Conservation (phyloP, 2,888 invertebrate genomes). For the Kuschelorhynchus macadamiae region DNA sequence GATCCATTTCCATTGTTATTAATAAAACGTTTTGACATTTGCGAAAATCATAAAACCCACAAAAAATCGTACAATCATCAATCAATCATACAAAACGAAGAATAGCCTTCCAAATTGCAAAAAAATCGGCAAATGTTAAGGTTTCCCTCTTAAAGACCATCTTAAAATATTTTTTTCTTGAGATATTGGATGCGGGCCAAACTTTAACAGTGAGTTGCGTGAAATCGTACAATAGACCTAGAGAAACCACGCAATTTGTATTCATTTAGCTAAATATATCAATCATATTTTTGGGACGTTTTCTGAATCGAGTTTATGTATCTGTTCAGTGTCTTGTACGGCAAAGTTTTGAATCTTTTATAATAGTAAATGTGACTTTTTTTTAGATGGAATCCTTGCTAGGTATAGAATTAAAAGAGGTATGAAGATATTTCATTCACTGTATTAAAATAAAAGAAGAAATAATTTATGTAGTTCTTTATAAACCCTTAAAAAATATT, state of each 20-base stretch:
- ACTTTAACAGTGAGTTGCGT: slow-evolving; percentile 33
- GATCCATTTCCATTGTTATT: no score
- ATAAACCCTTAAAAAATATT: no score
- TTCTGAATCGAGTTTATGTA: background rate
- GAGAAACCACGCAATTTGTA: slow-evolving; percentile 12
- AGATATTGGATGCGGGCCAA: slow-evolving; percentile 30
- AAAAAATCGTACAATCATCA: background rate
- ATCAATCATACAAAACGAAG: background rate
- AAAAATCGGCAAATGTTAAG: slow-evolving; percentile 17
- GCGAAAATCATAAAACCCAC: no score
- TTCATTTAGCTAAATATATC: slow-evolving; percentile 16
- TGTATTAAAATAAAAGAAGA: no score
- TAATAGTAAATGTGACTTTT: background rate
- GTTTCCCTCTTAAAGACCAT: slow-evolving; percentile 11
- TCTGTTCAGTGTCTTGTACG: background rate
- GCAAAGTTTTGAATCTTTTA: background rate
- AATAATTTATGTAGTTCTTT: no score
- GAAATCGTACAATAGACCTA: slow-evolving; percentile 3
- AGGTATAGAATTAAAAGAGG: no score
- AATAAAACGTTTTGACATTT: no score
- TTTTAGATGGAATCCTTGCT: no score
- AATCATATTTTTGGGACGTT: slow-evolving; percentile 4
- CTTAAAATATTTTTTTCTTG: slow-evolving; percentile 34
- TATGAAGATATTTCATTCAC: no score
- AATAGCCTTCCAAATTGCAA: background rate